Evolutionary conservation across 1,140 invertebrate species (phyloP).

Genomic region (Anoplophora glabripennis): DNA sequence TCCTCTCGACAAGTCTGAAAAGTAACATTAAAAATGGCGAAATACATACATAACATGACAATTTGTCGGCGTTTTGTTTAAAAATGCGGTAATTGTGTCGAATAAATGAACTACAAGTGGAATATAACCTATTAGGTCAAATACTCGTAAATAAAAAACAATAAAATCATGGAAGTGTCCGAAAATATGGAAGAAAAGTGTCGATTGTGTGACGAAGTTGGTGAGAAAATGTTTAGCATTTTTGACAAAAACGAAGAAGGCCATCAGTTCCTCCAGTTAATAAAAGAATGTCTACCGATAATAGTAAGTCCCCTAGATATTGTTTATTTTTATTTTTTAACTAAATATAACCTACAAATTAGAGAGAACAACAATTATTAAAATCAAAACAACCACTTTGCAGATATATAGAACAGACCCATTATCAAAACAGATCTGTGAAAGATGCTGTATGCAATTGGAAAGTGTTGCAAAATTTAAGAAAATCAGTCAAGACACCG

Average conservation of each 20-base stretch:
- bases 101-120: background rate
- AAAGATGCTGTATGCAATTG: conserved; percentile 41
- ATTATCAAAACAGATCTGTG: conserved; percentile 44
- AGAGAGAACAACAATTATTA: conserved; percentile 1
- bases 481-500: conserved; percentile 35
- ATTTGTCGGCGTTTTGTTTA: conserved; percentile 28
- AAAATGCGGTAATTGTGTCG: conserved; percentile 4
- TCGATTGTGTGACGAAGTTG: conserved; percentile 43
- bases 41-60: conserved; percentile 16
- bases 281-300: conserved; percentile 45
- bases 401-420: conserved; percentile 47
- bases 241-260: conserved; percentile 44
- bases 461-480: conserved; percentile 40
- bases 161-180: conserved; percentile 15
- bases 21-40: conserved; percentile 15
- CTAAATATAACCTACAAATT: background rate
- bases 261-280: conserved; percentile 42
- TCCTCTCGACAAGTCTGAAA: conserved; percentile 5
- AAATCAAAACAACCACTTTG: conserved; percentile 13
- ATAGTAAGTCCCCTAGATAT: conserved; percentile 38
- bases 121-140: conserved; percentile 7
- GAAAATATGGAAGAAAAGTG: conserved; percentile 31
- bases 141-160: conserved; percentile 3
- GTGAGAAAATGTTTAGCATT: conserved; percentile 42
- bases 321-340: conserved; percentile 18